phyloP scores from a whole-genome alignment of 2,888 invertebrate genomes.

The Glyphotaelius pellucidus region DNA sequence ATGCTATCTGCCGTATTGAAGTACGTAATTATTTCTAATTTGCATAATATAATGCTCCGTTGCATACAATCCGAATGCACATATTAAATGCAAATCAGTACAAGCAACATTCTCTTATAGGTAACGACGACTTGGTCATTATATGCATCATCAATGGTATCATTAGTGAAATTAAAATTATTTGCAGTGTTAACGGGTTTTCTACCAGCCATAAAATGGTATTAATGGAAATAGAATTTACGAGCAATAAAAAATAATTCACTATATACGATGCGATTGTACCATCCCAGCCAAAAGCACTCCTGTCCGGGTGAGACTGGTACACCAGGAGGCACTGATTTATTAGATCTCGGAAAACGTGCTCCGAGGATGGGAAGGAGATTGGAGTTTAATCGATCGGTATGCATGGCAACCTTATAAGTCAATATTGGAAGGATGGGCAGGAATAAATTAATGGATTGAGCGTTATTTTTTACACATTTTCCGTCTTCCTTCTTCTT shows the following conservation, averaged over 20 bases:
- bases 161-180: neutral
- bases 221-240: neutral
- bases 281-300: too few relatives aligned
- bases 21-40: neutral
- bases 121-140: neutral
- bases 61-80: neutral
- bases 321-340: too few relatives aligned
- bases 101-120: neutral
- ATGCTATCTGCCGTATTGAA: neutral
- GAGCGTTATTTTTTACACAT: too few relatives aligned
- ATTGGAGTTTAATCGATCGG: too few relatives aligned
- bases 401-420: too few relatives aligned
- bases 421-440: too few relatives aligned
- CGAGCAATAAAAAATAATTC: neutral
- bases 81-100: slow-evolving; percentile 26
- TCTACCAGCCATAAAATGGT: neutral
- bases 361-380: too few relatives aligned
- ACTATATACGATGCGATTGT: too few relatives aligned
- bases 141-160: neutral
- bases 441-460: too few relatives aligned
- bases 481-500: too few relatives aligned
- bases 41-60: slow-evolving; percentile 22
- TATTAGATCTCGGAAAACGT: too few relatives aligned
- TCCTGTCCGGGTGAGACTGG: too few relatives aligned
- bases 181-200: neutral